A percentile compares a stretch with the other conserved stretches of the same genome.
Evolutionary conservation across 1,140 invertebrate species (phyloP).

Genomic region (Scaptomyza pallida): DNA sequence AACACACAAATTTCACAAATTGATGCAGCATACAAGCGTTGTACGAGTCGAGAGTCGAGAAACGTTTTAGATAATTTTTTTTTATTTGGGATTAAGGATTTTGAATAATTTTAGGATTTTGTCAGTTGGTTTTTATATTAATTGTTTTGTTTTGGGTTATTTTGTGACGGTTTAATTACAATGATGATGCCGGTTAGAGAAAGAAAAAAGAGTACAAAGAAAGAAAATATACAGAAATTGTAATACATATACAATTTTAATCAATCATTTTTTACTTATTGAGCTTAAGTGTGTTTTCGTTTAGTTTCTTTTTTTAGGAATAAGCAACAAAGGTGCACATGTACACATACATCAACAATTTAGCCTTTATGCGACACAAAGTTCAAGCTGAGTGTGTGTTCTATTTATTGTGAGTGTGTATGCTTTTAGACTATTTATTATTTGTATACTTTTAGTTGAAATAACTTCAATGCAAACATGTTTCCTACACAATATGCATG

Average conservation of each 20-base stretch:
- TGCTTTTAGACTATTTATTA: neutral
- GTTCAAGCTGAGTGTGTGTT: slow-evolving; percentile 27
- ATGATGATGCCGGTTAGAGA: slow-evolving; percentile 50
- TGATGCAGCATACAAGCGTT: slow-evolving; percentile 25
- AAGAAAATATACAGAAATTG: slow-evolving; percentile 72
- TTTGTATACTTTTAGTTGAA: neutral
- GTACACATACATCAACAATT: slow-evolving; percentile 6
- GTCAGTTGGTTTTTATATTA: slow-evolving; percentile 5
- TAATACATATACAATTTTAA: slow-evolving; percentile 59
- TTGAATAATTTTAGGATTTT: slow-evolving; percentile 4
- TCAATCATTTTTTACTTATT: slow-evolving; percentile 39
- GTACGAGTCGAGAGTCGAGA: neutral
- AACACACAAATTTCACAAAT: slow-evolving; percentile 44
- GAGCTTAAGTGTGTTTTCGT: slow-evolving; percentile 5
- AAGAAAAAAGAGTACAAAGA: slow-evolving; percentile 76
- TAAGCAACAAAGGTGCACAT: slow-evolving; percentile 28
- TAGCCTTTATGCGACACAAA: slow-evolving; percentile 37
- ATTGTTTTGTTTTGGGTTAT: slow-evolving; percentile 15
- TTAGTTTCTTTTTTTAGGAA: slow-evolving; percentile 39
- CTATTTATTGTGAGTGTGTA: neutral
- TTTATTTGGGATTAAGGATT: slow-evolving; percentile 13
- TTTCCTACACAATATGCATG: too few species aligned
- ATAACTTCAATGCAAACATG: too few species aligned
- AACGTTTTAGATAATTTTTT: neutral
- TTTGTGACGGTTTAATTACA: slow-evolving; percentile 58